Conservation (phyloP, 1,140 invertebrate species). For the Eulimnadia texana region DNA sequence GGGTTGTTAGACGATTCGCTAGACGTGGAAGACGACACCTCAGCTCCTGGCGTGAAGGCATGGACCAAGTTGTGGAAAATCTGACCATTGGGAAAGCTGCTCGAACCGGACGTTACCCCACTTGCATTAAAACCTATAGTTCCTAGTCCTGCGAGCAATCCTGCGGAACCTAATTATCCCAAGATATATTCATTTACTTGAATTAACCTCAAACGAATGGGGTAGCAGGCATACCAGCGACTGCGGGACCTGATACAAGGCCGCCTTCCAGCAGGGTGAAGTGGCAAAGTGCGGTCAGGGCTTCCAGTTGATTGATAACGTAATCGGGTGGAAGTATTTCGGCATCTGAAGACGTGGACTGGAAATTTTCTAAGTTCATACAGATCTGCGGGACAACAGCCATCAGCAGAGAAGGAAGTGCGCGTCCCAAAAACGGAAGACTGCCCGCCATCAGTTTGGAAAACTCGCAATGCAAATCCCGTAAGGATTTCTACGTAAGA, state of each 20-base stretch:
- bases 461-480: conserved; percentile 65
- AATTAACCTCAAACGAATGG: conserved; percentile 33
- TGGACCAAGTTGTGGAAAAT: conserved; percentile 69
- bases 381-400: conserved; percentile 68
- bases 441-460: conserved; percentile 60
- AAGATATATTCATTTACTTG: too few relatives aligned
- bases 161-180: conserved; percentile 23
- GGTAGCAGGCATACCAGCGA: conserved; percentile 36
- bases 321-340: conserved; percentile 53
- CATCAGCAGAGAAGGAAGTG: conserved; percentile 58
- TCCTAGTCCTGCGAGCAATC: conserved; percentile 18
- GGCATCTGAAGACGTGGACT: conserved; percentile 4
- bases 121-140: background rate
- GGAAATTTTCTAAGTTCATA: conserved; percentile 53
- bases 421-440: conserved; percentile 53
- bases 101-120: background rate
- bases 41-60: conserved; percentile 47
- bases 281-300: conserved; percentile 66
- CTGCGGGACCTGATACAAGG: conserved; percentile 39
- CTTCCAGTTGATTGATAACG: conserved; percentile 61
- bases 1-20: conserved; percentile 27
- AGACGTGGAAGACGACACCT: conserved; percentile 28
- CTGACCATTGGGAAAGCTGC: conserved; percentile 35
- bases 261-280: conserved; percentile 66
- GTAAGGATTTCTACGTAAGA: conserved; percentile 24